A percentile compares a stretch with the other conserved stretches of the same genome.
phyloP scores from a whole-genome alignment of 2,888 invertebrate species.

The Lasioglossum villosulum region DNA sequence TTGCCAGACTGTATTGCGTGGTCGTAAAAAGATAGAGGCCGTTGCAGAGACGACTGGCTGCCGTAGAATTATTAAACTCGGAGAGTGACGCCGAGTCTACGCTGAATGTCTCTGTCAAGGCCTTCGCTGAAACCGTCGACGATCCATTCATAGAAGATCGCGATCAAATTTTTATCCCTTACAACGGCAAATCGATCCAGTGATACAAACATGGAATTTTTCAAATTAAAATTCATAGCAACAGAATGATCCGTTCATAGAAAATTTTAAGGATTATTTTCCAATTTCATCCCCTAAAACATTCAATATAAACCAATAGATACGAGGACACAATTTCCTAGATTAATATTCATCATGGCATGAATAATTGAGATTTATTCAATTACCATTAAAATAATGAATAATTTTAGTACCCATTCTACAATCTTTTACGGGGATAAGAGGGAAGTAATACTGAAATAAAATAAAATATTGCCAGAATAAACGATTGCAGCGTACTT shows the following conservation, averaged over 20 bases:
- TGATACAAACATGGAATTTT: background rate
- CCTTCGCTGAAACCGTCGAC: background rate
- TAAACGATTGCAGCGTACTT: background rate
- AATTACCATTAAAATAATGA: too few relatives aligned
- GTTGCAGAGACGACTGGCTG: background rate
- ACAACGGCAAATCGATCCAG: background rate
- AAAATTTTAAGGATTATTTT: too few relatives aligned
- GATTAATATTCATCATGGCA: too few relatives aligned
- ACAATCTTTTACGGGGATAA: too few relatives aligned
- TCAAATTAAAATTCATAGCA: background rate
- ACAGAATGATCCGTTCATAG: too few relatives aligned
- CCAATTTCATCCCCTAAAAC: too few relatives aligned
- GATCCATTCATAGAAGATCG: background rate
- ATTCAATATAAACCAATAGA: too few relatives aligned
- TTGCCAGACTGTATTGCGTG: conserved; percentile 14
- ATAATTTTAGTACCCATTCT: too few relatives aligned
- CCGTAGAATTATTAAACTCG: conserved; percentile 4
- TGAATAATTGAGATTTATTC: too few relatives aligned
- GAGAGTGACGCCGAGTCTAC: background rate
- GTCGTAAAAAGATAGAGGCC: conserved; percentile 11
- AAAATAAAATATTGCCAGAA: background rate
- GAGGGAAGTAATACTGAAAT: too few relatives aligned
- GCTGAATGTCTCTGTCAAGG: background rate
- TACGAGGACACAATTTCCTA: too few relatives aligned
- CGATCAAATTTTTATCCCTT: background rate